Conservation (phyloP, 1,140 invertebrate species). For the Proctacanthus coquilletti region DNA sequence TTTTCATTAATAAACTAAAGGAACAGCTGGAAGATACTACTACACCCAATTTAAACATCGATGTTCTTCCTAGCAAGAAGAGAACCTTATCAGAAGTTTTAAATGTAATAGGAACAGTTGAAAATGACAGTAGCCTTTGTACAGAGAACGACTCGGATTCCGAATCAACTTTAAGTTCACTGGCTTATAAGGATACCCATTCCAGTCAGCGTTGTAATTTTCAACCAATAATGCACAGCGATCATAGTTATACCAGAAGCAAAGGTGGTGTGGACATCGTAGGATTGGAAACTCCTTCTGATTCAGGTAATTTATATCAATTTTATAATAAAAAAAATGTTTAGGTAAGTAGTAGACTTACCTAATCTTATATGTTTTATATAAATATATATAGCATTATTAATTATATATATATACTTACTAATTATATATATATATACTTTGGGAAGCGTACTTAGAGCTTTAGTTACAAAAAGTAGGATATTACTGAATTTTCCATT, state of each 20-base stretch:
- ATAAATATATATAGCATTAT: too few species aligned
- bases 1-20: slow-evolving; percentile 11
- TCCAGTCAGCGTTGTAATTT: background rate
- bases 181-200: background rate
- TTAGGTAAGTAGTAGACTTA: too few species aligned
- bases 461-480: too few species aligned
- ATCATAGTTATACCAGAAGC: slow-evolving; percentile 49
- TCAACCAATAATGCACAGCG: slow-evolving; percentile 16
- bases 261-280: slow-evolving; percentile 38
- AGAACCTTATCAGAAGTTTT: slow-evolving; percentile 13
- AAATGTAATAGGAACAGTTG: slow-evolving; percentile 11
- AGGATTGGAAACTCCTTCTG: slow-evolving; percentile 63
- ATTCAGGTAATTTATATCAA: slow-evolving; percentile 49
- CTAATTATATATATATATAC: too few species aligned
- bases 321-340: too few species aligned
- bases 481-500: too few species aligned
- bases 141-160: slow-evolving; percentile 1
- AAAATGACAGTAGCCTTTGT: slow-evolving; percentile 4
- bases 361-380: too few species aligned
- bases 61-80: slow-evolving; percentile 2
- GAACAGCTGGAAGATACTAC: slow-evolving; percentile 21
- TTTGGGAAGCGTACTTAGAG: too few species aligned
- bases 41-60: slow-evolving; percentile 10
- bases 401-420: too few species aligned
- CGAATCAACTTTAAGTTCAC: background rate